phyloP scores from a whole-genome alignment of 2,113 vertebrate species.

The Pica pica region DNA sequence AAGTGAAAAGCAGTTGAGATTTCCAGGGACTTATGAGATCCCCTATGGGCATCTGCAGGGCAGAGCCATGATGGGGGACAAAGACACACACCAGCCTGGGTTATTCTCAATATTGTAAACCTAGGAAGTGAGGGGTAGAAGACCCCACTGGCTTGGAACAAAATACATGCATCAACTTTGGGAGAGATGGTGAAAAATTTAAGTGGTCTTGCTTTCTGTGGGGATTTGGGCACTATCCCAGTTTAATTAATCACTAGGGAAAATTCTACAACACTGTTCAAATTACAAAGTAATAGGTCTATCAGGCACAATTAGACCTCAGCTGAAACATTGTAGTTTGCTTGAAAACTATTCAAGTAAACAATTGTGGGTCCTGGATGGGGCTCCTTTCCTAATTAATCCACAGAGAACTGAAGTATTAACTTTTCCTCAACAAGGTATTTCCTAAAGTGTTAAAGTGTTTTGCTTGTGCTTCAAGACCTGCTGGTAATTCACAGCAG shows the following conservation, averaged over 20 bases:
- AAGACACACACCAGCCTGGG: slow-evolving; percentile 1
- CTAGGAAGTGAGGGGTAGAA: slow-evolving; percentile 33
- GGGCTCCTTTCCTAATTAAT: slow-evolving; percentile 78
- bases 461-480: background rate
- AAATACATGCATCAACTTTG: background rate
- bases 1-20: slow-evolving; percentile 3
- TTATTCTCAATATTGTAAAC: slow-evolving; percentile 37
- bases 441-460: background rate
- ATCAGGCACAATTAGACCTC: slow-evolving; percentile 87
- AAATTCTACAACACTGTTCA: slow-evolving; percentile 64
- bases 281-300: slow-evolving; percentile 82
- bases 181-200: slow-evolving; percentile 26
- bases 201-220: slow-evolving; percentile 52
- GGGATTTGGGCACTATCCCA: slow-evolving; percentile 61
- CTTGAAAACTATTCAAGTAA: slow-evolving; percentile 83
- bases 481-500: background rate
- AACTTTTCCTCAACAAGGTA: background rate
- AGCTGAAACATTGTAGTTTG: slow-evolving; percentile 78
- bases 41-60: background rate
- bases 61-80: background rate
- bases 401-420: slow-evolving; percentile 65
- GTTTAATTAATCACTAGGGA: slow-evolving; percentile 87
- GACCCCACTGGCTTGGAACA: slow-evolving; percentile 9
- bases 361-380: slow-evolving; percentile 76
- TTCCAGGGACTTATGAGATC: slow-evolving; percentile 6